phyloP scores from a whole-genome alignment of 2,113 vertebrate genomes.

The Leiothrix lutea region DNA sequence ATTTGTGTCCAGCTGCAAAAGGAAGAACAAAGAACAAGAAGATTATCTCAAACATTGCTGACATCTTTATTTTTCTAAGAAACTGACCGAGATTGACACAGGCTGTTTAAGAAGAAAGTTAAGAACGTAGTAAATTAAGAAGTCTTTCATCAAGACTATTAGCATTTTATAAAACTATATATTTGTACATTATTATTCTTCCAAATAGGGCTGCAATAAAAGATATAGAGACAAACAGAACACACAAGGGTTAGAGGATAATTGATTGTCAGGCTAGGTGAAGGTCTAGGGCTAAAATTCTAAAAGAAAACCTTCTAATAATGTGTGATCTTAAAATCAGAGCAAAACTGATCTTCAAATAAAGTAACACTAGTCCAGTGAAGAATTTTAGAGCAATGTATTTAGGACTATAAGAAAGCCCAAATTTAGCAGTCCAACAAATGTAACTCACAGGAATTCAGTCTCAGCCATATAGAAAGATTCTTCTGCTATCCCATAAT shows the following conservation, averaged over 20 bases:
- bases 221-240: neutral
- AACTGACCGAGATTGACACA: neutral
- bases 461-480: neutral
- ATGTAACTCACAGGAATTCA: neutral
- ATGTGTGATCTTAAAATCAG: neutral
- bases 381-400: neutral
- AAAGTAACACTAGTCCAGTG: neutral
- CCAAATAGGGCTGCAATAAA: neutral
- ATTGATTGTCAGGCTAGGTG: neutral
- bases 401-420: neutral
- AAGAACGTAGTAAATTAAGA: neutral
- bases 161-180: neutral
- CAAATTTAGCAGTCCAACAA: neutral
- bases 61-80: neutral
- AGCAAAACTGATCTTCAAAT: neutral
- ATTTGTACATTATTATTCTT: neutral
- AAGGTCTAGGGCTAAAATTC: neutral
- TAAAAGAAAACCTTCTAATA: neutral
- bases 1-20: neutral
- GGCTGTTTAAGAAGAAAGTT: neutral
- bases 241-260: neutral
- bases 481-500: neutral
- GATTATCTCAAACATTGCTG: neutral
- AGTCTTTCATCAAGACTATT: neutral
- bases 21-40: neutral